Percentiles rank a stretch among this genome's conserved stretches.
Conservation (phyloP, 2,888 invertebrate species). For the Microplitis deprimator region DNA sequence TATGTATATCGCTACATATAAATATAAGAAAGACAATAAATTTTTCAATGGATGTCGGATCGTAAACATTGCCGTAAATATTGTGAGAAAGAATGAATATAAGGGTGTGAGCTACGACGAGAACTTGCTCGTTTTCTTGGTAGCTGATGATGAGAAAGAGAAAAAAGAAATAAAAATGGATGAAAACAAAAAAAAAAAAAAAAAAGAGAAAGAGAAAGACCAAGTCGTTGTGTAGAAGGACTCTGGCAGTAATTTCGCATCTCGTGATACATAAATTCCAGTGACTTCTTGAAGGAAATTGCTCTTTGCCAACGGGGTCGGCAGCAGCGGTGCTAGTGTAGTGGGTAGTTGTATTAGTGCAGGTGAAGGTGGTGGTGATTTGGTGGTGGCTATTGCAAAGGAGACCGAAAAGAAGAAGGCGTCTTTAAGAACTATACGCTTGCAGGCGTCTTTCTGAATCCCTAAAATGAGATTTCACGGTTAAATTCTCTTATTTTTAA, state of each 20-base stretch:
- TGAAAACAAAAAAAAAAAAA: too few relatives aligned
- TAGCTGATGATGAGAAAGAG: slow-evolving; percentile 1
- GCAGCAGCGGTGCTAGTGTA: not conserved
- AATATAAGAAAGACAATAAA: not conserved
- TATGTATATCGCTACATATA: too few relatives aligned
- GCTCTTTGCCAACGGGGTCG: slow-evolving; percentile 36
- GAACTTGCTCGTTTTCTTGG: slow-evolving; percentile 31
- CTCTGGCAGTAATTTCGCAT: slow-evolving; percentile 37
- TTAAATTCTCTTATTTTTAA: slow-evolving; percentile 12
- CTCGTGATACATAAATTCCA: slow-evolving; percentile 47
- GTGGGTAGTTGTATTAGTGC: too few relatives aligned
- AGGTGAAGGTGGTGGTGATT: too few relatives aligned
- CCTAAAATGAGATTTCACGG: slow-evolving; percentile 43
- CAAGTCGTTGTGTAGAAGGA: slow-evolving; percentile 24
- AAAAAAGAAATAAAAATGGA: too few relatives aligned
- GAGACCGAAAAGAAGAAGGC: not conserved
- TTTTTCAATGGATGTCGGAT: slow-evolving; percentile 45
- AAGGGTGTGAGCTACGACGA: slow-evolving; percentile 36
- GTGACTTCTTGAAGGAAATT: slow-evolving; percentile 43
- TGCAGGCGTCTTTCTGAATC: slow-evolving; percentile 26
- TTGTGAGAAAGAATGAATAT: slow-evolving; percentile 31
- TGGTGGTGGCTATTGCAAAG: slow-evolving; percentile 5
- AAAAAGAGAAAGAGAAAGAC: not conserved
- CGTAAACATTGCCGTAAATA: slow-evolving; percentile 50
- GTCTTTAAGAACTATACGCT: not conserved